Base-by-base conservation (phyloP, 35 echinoderm and acorn worm genomes). In the Apostichopus parvimensis region DNA sequence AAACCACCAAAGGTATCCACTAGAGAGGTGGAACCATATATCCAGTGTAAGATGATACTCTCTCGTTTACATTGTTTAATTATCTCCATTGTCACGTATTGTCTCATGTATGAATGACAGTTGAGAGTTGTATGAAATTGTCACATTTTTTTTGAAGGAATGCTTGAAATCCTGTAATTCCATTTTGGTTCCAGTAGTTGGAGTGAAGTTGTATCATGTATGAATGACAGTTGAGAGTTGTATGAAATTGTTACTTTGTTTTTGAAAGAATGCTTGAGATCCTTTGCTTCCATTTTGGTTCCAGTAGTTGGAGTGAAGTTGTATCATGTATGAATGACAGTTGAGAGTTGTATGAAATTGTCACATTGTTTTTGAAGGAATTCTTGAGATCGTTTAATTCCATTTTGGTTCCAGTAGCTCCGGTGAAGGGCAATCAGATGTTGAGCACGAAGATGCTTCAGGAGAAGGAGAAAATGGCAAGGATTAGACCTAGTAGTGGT, bases 381-480 rank as follows among this genome's bases (percentile, higher is more conserved):
- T 78, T 0, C 9, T 45, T 17, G 8, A 45, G 4, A 17, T 78
- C 77, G 0, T 22, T 8, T 24, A 12, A 3, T 4, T 53, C 53
- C 24, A 13, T 89, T 73, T 56, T 26, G 53, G 14, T 93, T 92
- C 95, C 95, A 65, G 92, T 89, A 57, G 93, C 97, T 14, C 80
- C 86, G 57, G 93, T 96, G 56, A 91, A 91, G 54, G 61, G 72
- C 78, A 79, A 88, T 20, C 80, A 78, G 21, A 99, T 99, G 97
- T 77, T 99, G 64, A 99, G 97, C 73, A 94, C 95, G 26, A 96
- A 96, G 92, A 57, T 88, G 53, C 86, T 99, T 0, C 54, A 81
- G 26, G 92, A 96, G 6, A 90, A 81, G 56, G 95, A 96, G 65
- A 81, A 72, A 5, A 17, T 78, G 6, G 92, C 95, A 5, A 90